Conservation (phyloP, 2,888 invertebrate genomes). For the Pristionchus fissidentatus region DNA sequence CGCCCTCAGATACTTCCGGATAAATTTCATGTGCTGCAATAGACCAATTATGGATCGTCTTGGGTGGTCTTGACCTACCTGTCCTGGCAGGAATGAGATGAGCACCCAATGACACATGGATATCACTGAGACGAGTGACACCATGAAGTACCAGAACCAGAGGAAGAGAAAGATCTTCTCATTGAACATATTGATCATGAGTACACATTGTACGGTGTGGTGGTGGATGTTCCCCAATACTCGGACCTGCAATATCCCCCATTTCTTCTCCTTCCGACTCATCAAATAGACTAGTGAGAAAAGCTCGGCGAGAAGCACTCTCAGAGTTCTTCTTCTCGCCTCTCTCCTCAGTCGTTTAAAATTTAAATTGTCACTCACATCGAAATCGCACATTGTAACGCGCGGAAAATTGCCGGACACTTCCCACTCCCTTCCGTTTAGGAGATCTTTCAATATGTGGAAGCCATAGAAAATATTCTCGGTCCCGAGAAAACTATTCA, state of each 20-base stretch:
- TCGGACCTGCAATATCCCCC: constrained; percentile 71
- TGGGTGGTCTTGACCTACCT: constrained; percentile 56
- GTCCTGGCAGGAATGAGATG: constrained; percentile 75
- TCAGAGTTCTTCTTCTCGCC: neutral
- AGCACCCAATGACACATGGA: constrained; percentile 75
- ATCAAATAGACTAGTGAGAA: neutral
- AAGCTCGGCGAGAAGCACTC: constrained; percentile 26
- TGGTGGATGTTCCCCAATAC: constrained; percentile 77
- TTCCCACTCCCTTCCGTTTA: constrained; percentile 76
- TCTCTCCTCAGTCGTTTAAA: constrained; percentile 15
- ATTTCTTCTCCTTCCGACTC: neutral
- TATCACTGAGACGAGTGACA: constrained; percentile 73
- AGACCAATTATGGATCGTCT: neutral
- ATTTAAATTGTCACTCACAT: constrained; percentile 59
- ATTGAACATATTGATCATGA: constrained; percentile 75
- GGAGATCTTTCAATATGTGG: constrained; percentile 75
- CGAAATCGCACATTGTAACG: constrained; percentile 77
- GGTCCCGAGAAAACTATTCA: constrained; percentile 76
- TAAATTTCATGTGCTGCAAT: constrained; percentile 75
- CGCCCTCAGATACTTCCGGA: constrained; percentile 75
- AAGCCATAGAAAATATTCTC: constrained; percentile 76
- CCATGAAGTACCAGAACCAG: constrained; percentile 76
- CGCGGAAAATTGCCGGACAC: constrained; percentile 75
- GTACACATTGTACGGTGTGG: constrained; percentile 76
- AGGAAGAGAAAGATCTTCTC: constrained; percentile 75